Evolutionary conservation across 1,140 invertebrate species (phyloP), one percentile per base, ranked within the genome.

Genomic region (Aphidius gifuensis): DNA sequence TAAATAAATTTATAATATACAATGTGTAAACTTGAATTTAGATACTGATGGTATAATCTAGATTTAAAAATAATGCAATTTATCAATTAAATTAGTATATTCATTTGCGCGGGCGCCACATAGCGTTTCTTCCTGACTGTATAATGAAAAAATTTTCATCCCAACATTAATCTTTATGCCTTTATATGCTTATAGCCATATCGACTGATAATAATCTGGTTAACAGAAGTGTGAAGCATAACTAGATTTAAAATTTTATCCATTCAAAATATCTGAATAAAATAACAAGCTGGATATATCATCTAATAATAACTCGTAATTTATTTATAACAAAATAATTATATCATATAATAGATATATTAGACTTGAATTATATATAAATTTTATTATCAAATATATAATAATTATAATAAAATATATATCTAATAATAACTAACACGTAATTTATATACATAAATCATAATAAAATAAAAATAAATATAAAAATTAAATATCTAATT

Each of bases 141-240:
- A 60, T 11, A 7, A 11, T 11, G 16, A 16, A 16, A 7, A 7
- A 2, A 7, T 44, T 40, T 40, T 45, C 21, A 23, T 23, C n/a
- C 45, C 23, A 5, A 11, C 6, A 6, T 16, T 11, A n/a, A 9
- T 50, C 11, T 42, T 51, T 42, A 16, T 42, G 57, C 57, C 32
- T 32, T 44, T 49, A 11, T 21, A 49, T 11, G 11, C 32, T 53
- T 39, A 53, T 38, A 44, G 50, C 39, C 32, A 8, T 8, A 44
- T 11, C 9, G 11, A 38, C 6, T 40, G 61, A 66, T 66, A 66
- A 66, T 62, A 55, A 66, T 66, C 65, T 58, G 49, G 63, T 63
- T 63, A 63, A 47, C 65, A 66, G 61, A 66, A 66, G 65, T 61
- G 61, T 66, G 65, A 66, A 66, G 53, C 65, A 62, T 62, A 32